Percentiles rank a stretch among this genome's conserved stretches.
These are phyloP conservation scores for Ctenochaetus hawaiiensis DNA, from an alignment of 2,797 vertebrate genomes.

Conservation along the genomic window DNA sequence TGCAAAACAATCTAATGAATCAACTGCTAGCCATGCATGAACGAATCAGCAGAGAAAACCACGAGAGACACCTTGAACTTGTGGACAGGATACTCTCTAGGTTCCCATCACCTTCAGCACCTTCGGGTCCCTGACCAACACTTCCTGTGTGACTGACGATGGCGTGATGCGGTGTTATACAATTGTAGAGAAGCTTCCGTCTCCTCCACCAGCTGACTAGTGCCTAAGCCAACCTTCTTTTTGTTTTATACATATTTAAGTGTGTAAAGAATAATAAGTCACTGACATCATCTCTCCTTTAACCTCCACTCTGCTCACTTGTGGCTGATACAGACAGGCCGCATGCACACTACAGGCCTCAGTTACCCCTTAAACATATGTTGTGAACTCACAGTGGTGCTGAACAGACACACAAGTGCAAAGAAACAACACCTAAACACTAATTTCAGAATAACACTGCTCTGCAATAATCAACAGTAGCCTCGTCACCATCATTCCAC, in stretches of 20 bases:
- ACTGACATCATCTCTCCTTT: conserved; percentile 1
- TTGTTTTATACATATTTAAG: not conserved
- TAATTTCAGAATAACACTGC: conserved; percentile 3
- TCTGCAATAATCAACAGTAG: not conserved
- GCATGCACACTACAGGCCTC: not conserved
- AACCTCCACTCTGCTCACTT: conserved; percentile 11
- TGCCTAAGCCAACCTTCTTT: conserved; percentile 32
- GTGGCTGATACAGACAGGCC: not conserved
- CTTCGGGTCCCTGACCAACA: conserved; percentile 26
- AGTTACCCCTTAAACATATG: not conserved
- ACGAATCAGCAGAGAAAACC: conserved; percentile 55
- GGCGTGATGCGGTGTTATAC: not conserved
- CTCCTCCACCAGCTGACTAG: conserved; percentile 32
- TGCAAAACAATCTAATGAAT: conserved; percentile 64
- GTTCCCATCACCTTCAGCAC: conserved; percentile 34
- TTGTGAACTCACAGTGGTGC: not conserved
- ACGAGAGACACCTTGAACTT: conserved; percentile 53
- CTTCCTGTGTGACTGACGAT: not conserved
- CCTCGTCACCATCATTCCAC: no score
- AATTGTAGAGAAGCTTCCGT: not conserved
- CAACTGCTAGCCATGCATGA: conserved; percentile 56
- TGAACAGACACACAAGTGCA: not conserved
- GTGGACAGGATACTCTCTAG: conserved; percentile 60
- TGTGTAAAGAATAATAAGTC: not conserved
- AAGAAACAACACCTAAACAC: not conserved